Evolutionary conservation across 2,888 invertebrate species (phyloP).

Genomic region (Didymodactylos carnosus): DNA sequence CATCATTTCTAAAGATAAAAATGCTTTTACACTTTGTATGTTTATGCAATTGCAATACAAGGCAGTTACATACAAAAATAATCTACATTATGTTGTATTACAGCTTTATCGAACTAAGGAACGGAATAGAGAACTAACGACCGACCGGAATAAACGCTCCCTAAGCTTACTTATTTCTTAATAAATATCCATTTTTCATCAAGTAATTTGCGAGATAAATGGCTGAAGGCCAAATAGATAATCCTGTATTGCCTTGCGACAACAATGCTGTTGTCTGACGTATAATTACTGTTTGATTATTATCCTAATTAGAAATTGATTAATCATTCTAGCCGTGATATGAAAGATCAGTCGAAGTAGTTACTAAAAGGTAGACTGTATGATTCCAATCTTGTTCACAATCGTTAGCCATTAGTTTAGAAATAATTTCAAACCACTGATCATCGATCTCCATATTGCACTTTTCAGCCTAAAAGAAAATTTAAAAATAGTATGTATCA

Average conservation of each 20-base stretch:
- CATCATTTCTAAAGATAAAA: too few species aligned
- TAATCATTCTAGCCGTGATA: background rate
- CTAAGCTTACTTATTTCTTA: background rate
- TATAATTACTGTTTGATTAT: background rate
- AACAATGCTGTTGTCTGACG: background rate
- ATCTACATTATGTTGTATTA: too few species aligned
- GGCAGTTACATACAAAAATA: too few species aligned
- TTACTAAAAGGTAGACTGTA: background rate
- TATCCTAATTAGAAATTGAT: background rate
- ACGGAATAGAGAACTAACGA: too few species aligned
- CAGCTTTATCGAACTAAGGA: too few species aligned
- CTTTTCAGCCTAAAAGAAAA: too few species aligned
- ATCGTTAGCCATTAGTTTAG: background rate
- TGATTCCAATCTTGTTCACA: background rate
- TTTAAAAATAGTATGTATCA: too few species aligned
- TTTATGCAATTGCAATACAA: too few species aligned
- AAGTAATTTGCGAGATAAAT: background rate
- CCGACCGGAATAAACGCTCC: background rate
- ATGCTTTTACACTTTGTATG: too few species aligned
- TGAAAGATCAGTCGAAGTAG: background rate
- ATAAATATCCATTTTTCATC: background rate
- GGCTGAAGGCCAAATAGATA: background rate
- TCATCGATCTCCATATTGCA: background rate
- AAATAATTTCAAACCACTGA: background rate
- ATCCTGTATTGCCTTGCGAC: background rate